Evolutionary conservation across 2,888 invertebrate species (phyloP).

Genomic region (Cataglyphis livida): DNA sequence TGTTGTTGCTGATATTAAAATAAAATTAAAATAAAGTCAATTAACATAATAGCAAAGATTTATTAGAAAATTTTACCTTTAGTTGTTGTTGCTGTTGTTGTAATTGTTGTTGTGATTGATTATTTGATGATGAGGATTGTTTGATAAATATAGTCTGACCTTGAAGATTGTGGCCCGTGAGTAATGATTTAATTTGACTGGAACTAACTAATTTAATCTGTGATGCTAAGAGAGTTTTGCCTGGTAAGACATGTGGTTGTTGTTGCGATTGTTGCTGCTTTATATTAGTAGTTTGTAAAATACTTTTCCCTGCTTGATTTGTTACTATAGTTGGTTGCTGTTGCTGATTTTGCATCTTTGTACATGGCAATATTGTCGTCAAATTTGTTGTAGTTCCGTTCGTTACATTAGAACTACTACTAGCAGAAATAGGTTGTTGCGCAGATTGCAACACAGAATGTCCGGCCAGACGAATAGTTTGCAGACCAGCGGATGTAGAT

Average conservation of each 20-base stretch:
- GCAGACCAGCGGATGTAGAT: constrained; percentile 86
- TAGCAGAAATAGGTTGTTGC: constrained; percentile 85
- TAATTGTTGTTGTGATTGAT: constrained; percentile 82
- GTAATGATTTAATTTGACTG: constrained; percentile 83
- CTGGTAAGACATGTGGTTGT: constrained; percentile 81
- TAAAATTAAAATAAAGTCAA: constrained; percentile 62
- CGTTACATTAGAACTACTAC: constrained; percentile 79
- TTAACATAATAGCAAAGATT: neutral
- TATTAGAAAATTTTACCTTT: constrained; percentile 79
- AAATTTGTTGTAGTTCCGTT: constrained; percentile 78
- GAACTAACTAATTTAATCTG: constrained; percentile 84
- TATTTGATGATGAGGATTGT: constrained; percentile 80
- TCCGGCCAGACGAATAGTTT: constrained; percentile 87
- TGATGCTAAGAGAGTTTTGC: constrained; percentile 83
- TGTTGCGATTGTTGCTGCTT: constrained; percentile 78
- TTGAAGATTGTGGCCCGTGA: constrained; percentile 84
- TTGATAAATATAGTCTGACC: constrained; percentile 85
- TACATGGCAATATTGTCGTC: constrained; percentile 86
- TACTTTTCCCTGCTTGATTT: constrained; percentile 79
- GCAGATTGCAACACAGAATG: constrained; percentile 84
- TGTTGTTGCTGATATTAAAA: constrained; percentile 81
- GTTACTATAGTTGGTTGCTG: constrained; percentile 75
- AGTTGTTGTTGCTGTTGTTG: constrained; percentile 83
- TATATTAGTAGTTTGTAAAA: constrained; percentile 79
- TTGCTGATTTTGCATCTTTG: constrained; percentile 82